Percentiles rank a stretch among this genome's conserved stretches.
Conservation (phyloP, 2,113 vertebrate genomes). For the Leptosomus discolor region DNA sequence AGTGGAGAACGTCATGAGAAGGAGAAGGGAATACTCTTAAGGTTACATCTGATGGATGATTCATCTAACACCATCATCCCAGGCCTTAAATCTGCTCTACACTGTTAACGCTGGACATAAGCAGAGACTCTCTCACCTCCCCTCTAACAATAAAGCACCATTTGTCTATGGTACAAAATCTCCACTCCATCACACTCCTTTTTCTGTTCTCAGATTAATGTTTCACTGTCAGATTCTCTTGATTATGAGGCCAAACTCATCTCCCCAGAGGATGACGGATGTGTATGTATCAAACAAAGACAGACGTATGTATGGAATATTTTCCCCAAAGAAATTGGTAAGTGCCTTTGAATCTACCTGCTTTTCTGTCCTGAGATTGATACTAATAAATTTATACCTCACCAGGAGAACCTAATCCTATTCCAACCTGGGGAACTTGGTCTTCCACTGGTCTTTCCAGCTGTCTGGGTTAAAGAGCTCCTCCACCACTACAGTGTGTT, state of each 20-base stretch:
- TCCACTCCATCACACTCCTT: not conserved
- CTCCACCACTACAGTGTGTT: not conserved
- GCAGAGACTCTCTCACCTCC: not conserved
- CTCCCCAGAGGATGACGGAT: not conserved
- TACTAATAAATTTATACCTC: not conserved
- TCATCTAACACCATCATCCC: not conserved
- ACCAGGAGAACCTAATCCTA: not conserved
- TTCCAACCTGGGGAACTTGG: not conserved
- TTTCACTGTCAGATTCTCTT: not conserved
- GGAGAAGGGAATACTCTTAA: not conserved
- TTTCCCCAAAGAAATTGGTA: constrained; percentile 28
- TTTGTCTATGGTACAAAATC: not conserved
- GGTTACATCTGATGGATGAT: not conserved
- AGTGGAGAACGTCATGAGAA: not conserved
- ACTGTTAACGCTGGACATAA: not conserved
- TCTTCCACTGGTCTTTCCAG: not conserved
- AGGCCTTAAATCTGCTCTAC: not conserved
- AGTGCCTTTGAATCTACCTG: not conserved
- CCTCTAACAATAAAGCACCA: not conserved
- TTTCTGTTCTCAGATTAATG: constrained; percentile 28
- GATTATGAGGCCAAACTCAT: constrained; percentile 20
- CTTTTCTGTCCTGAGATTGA: not conserved
- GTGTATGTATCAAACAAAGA: constrained; percentile 41
- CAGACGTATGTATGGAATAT: constrained; percentile 55
- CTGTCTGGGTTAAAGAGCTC: not conserved